These are phyloP conservation scores for Entomyzon cyanotis DNA, from an alignment of 2,113 vertebrate genomes.

Conservation along the genomic window DNA sequence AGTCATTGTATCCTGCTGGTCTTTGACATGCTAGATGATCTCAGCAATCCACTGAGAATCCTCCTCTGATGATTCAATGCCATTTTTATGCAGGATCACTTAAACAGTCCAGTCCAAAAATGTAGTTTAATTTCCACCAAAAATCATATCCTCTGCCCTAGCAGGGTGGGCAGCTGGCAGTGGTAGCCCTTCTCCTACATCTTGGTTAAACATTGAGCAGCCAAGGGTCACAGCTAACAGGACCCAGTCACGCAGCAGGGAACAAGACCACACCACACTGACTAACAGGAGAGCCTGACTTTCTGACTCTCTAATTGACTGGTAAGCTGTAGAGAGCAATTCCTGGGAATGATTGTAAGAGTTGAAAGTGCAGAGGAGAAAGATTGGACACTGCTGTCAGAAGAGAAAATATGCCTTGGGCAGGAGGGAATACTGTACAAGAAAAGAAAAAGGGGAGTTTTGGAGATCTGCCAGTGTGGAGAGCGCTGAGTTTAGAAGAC, in stretches of 20 bases:
- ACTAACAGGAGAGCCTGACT: neutral
- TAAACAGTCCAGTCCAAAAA: neutral
- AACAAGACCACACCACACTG: neutral
- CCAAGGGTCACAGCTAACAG: neutral
- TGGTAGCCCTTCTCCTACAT: fast-evolving
- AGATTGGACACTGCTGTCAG: neutral
- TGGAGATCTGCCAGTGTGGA: neutral
- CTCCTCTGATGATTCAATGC: neutral
- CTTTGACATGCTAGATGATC: fast-evolving
- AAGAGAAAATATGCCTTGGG: neutral
- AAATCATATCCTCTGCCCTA: neutral
- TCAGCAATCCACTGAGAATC: neutral
- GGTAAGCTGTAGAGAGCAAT: fast-evolving
- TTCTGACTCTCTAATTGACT: neutral
- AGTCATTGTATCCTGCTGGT: neutral
- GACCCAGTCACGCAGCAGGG: too few relatives aligned
- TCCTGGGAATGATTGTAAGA: neutral
- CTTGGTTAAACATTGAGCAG: neutral
- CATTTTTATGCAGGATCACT: neutral
- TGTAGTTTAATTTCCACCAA: neutral
- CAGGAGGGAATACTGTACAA: neutral
- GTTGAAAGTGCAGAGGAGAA: neutral
- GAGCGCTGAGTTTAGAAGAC: neutral
- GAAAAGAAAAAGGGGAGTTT: neutral
- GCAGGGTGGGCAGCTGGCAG: fast-evolving